A percentile compares a stretch with the other conserved stretches of the same genome.
These are phyloP conservation scores for Chaetorhynchus papuensis DNA, from an alignment of 2,113 vertebrate genomes.

Conservation along the genomic window DNA sequence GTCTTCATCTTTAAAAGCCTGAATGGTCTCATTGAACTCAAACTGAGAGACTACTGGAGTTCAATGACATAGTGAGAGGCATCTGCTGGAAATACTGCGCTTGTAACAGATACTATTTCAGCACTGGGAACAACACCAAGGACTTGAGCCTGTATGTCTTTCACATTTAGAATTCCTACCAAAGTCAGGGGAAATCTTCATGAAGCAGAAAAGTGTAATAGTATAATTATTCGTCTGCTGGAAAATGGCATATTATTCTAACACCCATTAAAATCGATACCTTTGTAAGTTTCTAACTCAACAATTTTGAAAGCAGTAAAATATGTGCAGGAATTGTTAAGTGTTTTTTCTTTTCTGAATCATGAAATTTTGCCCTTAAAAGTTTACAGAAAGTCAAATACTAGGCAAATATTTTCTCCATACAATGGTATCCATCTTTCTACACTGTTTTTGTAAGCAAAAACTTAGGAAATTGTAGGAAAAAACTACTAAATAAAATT, in stretches of 20 bases:
- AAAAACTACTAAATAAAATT: neutral
- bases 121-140: neutral
- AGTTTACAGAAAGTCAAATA: conserved; percentile 12
- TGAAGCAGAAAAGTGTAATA: conserved; percentile 25
- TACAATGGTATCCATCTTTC: neutral
- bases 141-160: neutral
- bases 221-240: conserved; percentile 1
- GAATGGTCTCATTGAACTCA: neutral
- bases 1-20: neutral
- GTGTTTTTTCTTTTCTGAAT: neutral
- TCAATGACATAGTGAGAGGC: neutral
- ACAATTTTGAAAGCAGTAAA: conserved; percentile 39
- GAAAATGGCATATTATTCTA: conserved; percentile 1
- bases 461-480: neutral
- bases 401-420: neutral
- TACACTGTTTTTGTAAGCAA: neutral
- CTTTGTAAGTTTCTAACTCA: neutral
- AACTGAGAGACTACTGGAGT: neutral
- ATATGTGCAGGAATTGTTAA: neutral
- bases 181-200: conserved; percentile 31
- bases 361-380: conserved; percentile 7
- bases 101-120: neutral
- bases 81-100: neutral
- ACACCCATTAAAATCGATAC: neutral
- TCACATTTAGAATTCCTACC: neutral